Evolutionary conservation across 2,797 vertebrate species (phyloP).

Genomic region (Arnoldichthys spilopterus): DNA sequence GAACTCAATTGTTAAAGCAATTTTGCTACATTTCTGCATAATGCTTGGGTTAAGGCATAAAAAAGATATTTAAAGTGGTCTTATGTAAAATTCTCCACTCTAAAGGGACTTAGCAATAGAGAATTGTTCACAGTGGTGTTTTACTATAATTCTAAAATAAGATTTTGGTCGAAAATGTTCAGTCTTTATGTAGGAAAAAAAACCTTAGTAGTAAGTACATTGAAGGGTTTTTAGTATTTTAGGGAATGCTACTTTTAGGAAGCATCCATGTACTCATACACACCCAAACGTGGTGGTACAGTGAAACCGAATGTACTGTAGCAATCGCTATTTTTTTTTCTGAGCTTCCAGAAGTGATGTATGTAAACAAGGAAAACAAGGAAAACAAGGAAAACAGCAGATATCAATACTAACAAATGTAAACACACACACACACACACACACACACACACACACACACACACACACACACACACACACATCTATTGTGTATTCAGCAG

Average conservation of each 20-base stretch:
- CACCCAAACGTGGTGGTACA: neutral
- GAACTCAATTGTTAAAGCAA: neutral
- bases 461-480: conserved; percentile 2
- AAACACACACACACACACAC: neutral
- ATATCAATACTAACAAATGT: neutral
- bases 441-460: conserved; percentile 8
- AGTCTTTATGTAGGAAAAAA: no score
- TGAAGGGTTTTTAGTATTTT: neutral
- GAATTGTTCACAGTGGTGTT: neutral
- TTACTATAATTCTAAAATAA: no score
- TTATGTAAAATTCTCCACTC: no score
- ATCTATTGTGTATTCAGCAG: conserved; percentile 53
- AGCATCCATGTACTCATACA: neutral
- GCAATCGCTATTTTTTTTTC: neutral
- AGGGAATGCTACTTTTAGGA: no score
- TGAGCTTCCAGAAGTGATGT: neutral
- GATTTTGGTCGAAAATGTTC: no score
- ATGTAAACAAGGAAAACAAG: neutral
- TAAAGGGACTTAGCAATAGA: neutral
- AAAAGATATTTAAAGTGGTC: neutral
- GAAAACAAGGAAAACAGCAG: no score
- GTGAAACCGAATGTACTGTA: neutral
- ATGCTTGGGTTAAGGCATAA: neutral
- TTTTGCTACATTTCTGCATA: neutral
- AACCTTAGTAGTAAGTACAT: no score